Conservation (phyloP, 2,113 vertebrate species). For the Hemicordylus capensis region DNA sequence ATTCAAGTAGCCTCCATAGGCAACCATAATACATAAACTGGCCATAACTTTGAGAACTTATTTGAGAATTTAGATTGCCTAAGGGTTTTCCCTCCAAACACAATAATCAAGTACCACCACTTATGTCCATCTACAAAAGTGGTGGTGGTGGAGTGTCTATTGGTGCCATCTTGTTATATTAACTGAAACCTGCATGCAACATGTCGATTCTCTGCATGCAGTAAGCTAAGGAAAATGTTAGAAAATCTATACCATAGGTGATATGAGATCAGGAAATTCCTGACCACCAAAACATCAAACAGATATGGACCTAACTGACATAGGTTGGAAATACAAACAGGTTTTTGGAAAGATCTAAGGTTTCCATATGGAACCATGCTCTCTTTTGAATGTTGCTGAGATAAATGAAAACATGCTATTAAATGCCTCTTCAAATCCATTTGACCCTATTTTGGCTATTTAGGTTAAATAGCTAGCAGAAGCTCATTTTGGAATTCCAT, state of each 20-base stretch:
- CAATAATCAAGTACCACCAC: no score
- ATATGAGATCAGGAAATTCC: slow-evolving; percentile 47
- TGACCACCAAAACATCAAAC: slow-evolving; percentile 45
- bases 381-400: slow-evolving; percentile 23
- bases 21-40: no score
- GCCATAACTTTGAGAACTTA: no score
- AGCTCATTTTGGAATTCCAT: slow-evolving; percentile 53
- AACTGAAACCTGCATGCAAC: no score
- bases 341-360: slow-evolving; percentile 55
- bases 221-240: not conserved
- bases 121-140: no score
- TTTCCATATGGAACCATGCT: slow-evolving; percentile 58
- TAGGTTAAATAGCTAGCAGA: slow-evolving; percentile 54
- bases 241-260: slow-evolving; percentile 33
- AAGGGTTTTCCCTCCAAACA: no score
- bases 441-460: slow-evolving; percentile 52
- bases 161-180: no score
- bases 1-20: no score
- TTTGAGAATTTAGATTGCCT: no score
- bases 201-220: no score
- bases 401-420: slow-evolving; percentile 62
- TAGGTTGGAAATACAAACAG: slow-evolving; percentile 29
- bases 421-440: slow-evolving; percentile 43
- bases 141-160: no score
- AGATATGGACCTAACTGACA: slow-evolving; percentile 37